phyloP scores from a whole-genome alignment of 2,113 vertebrate genomes.

The Casuarius casuarius region DNA sequence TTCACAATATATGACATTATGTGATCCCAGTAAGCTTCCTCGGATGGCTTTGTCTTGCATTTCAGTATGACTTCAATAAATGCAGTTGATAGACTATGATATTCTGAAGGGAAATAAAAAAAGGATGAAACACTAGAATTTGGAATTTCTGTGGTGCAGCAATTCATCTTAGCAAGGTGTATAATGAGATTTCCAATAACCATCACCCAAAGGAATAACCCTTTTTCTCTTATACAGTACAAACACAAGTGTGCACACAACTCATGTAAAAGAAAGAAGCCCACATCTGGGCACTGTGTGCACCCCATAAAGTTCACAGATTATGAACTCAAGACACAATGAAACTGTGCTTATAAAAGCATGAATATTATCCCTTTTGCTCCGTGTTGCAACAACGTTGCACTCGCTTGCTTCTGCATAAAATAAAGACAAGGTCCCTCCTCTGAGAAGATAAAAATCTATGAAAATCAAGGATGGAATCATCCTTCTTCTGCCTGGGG shows the following conservation, averaged over 20 bases:
- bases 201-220: background rate
- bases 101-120: constrained; percentile 48
- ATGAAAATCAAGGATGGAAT: background rate
- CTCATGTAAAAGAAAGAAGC: background rate
- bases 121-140: constrained; percentile 26
- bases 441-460: background rate
- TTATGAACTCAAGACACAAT: background rate
- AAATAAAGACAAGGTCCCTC: background rate
- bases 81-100: accelerated
- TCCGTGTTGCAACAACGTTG: background rate
- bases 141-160: background rate
- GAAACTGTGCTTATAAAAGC: background rate
- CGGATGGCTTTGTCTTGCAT: background rate
- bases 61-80: background rate
- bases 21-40: background rate
- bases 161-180: background rate
- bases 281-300: accelerated
- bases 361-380: background rate
- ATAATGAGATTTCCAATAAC: constrained; percentile 52
- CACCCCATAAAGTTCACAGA: background rate
- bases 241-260: background rate
- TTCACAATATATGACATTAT: background rate
- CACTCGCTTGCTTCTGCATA: background rate
- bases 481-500: background rate
- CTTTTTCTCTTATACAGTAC: background rate